These are phyloP conservation scores for Callionymus lyra DNA, from an alignment of 2,113 vertebrate genomes.

Conservation along the genomic window DNA sequence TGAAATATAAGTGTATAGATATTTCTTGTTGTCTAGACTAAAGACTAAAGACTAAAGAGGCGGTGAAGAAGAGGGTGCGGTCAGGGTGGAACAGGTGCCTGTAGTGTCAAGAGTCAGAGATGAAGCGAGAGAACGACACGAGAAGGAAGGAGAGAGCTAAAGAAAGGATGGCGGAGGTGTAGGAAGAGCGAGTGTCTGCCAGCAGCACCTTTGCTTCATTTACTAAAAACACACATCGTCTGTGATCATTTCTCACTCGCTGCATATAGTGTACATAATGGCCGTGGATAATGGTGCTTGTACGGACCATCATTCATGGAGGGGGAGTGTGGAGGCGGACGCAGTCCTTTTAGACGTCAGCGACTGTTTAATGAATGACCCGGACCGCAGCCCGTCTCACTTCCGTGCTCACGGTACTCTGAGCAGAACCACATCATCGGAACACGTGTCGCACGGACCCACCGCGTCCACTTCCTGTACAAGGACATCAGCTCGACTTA, in stretches of 20 bases:
- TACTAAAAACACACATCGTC: constrained; percentile 10
- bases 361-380: constrained; percentile 30
- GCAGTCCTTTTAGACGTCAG: constrained; percentile 11
- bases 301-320: constrained; percentile 14
- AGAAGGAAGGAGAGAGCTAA: too few species aligned
- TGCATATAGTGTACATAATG: constrained; percentile 6
- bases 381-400: constrained; percentile 21
- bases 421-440: constrained; percentile 8
- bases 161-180: too few species aligned
- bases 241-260: not conserved
- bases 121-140: too few species aligned
- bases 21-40: too few species aligned
- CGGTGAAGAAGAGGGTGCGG: too few species aligned
- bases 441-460: constrained; percentile 11
- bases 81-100: too few species aligned
- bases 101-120: too few species aligned
- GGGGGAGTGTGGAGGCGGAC: constrained; percentile 7
- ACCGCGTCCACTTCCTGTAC: constrained; percentile 1
- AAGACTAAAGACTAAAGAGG: too few species aligned
- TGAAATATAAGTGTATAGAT: too few species aligned
- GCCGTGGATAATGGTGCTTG: constrained; percentile 2
- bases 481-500: constrained; percentile 1
- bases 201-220: not conserved
- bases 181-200: too few species aligned
- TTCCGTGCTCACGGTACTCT: constrained; percentile 13